Base-by-base conservation (phyloP, 2,113 vertebrate species). In the Apteryx owenii region DNA sequence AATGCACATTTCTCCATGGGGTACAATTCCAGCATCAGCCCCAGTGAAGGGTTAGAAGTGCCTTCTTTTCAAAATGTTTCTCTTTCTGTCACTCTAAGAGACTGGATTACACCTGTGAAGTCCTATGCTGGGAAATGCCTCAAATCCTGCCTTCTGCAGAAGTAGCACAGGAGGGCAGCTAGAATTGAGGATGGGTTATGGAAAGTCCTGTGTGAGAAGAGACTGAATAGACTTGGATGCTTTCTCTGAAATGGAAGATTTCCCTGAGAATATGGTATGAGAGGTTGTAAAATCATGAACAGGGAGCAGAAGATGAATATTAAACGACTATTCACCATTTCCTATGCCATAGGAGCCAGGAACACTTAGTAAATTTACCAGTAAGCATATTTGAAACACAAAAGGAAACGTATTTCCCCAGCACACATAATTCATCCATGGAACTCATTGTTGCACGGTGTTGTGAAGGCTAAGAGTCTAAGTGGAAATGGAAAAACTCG, bases 171-270 rank as follows among this genome's bases (percentile, higher is more conserved):
- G 28, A 79, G 21, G 46, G 36, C 42, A 85, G 29, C 13, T 60
- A 85, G 78, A 89, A 82, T 76, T 68, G 64, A 66, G 29, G 54
- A 28, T 56, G 26, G 58, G 53, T 50, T 85, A 8, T 38, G 21
- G 76, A 82, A 77, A 5, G 17, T 90, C 66, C 10, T 48, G 5
- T 13, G 20, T 66, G 61, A 90, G 64, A 85, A 61, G 20, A 61
- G 31, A 60, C 19, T 60, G 26, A 80, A 82, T 17, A 21, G 42
- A 7, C 93, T 88, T 88, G 44, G 77, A 76, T 88, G 82, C 31
- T 88, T 40, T 42, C 38, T 68, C 66, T 85, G 88, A 90, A 90
- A 83, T 28, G 60, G 62, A 93, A 91, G 8, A 65, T 14, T 93
- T 69, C 70, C 76, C 58, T 2, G 53, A 94, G 58, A 58, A 69